Percentiles rank a stretch among this genome's conserved stretches.
phyloP scores from a whole-genome alignment of 2,113 vertebrate genomes.

The Emydura subglobosa region DNA sequence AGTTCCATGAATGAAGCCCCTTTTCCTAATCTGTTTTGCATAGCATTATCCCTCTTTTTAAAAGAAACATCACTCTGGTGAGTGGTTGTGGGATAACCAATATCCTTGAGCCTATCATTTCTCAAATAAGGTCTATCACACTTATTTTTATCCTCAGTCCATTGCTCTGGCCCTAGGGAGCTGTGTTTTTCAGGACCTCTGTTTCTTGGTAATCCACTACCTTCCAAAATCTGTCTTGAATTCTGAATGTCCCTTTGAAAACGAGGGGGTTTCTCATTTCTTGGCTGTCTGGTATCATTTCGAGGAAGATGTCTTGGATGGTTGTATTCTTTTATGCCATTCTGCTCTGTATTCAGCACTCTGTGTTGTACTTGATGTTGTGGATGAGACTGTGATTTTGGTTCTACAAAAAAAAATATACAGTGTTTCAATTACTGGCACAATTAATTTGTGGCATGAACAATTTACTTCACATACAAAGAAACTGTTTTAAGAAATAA shows the following conservation, averaged over 20 bases:
- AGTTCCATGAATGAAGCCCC: slow-evolving; percentile 73
- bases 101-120: slow-evolving; percentile 86
- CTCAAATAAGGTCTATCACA: slow-evolving; percentile 80
- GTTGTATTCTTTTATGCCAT: slow-evolving; percentile 83
- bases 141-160: slow-evolving; percentile 83
- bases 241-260: slow-evolving; percentile 92
- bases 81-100: slow-evolving; percentile 70
- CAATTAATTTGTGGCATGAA: neutral
- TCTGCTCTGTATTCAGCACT: slow-evolving; percentile 82
- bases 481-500: neutral
- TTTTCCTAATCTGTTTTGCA: slow-evolving; percentile 81
- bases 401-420: slow-evolving; percentile 83
- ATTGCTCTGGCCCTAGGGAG: slow-evolving; percentile 79
- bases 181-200: slow-evolving; percentile 82
- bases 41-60: slow-evolving; percentile 85
- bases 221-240: slow-evolving; percentile 85
- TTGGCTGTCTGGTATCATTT: slow-evolving; percentile 85
- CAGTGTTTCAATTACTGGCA: neutral
- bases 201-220: slow-evolving; percentile 79
- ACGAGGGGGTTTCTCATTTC: slow-evolving; percentile 93
- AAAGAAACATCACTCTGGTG: slow-evolving; percentile 78
- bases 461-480: neutral
- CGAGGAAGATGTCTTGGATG: slow-evolving; percentile 84
- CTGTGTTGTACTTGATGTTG: slow-evolving; percentile 82
- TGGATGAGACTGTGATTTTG: slow-evolving; percentile 84